These are phyloP conservation scores for Sander lucioperca DNA, from an alignment of 2,113 vertebrate genomes.

Conservation along the genomic window DNA sequence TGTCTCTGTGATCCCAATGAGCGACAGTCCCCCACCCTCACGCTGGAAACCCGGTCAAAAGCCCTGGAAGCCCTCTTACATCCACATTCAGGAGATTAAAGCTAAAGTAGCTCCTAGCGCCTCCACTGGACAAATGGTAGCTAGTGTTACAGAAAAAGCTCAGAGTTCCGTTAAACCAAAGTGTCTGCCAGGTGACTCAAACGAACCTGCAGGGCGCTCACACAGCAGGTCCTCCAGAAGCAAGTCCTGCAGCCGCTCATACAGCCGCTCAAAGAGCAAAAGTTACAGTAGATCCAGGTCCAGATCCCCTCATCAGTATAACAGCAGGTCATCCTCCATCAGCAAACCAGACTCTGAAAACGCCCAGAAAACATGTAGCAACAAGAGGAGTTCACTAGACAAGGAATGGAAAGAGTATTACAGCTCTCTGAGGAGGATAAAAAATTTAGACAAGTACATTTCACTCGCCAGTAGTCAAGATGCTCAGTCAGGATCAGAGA, in stretches of 20 bases:
- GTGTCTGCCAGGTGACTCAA: slow-evolving; percentile 78
- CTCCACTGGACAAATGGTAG: slow-evolving; percentile 71
- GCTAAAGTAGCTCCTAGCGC: slow-evolving; percentile 82
- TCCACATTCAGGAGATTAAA: slow-evolving; percentile 93
- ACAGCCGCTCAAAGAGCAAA: slow-evolving; percentile 87
- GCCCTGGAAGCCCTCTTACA: slow-evolving; percentile 97
- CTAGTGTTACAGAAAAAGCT: slow-evolving; percentile 71
- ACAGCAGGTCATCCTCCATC: slow-evolving; percentile 84
- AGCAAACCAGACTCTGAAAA: slow-evolving; percentile 88
- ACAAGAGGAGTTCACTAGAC: slow-evolving; percentile 74
- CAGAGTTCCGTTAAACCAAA: slow-evolving; percentile 65
- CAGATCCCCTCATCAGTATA: slow-evolving; percentile 79
- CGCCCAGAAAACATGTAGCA: slow-evolving; percentile 79
- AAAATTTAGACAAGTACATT: slow-evolving; percentile 74
- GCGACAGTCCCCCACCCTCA: slow-evolving; percentile 97
- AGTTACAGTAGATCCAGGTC: slow-evolving; percentile 88
- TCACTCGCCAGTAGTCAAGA: slow-evolving; percentile 44
- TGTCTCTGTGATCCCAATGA: slow-evolving; percentile 91
- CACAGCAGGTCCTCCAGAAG: slow-evolving; percentile 88
- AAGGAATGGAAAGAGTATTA: slow-evolving; percentile 77
- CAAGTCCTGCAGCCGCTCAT: slow-evolving; percentile 88
- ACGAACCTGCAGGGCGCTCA: slow-evolving; percentile 78
- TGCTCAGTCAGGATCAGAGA: slow-evolving; percentile 57
- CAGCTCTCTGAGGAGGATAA: slow-evolving; percentile 81
- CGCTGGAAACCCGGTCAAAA: slow-evolving; percentile 98